These are phyloP conservation scores for Botia kubotai DNA, from an alignment of 2,797 vertebrate species.

Conservation along the genomic window DNA sequence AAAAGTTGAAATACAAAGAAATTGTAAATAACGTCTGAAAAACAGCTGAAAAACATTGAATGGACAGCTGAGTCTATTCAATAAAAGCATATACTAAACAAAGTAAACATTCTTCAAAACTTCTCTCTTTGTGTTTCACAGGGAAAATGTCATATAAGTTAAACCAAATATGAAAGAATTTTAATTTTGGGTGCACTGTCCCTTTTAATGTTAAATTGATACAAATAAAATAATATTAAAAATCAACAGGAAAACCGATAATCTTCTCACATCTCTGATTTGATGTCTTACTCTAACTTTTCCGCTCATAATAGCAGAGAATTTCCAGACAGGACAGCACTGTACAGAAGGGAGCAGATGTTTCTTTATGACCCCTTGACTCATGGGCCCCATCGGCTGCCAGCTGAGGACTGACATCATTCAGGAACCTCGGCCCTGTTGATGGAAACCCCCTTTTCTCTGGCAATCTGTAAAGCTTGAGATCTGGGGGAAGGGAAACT, in stretches of 20 bases:
- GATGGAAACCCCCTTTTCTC: conserved; percentile 54
- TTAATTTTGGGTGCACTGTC: neutral
- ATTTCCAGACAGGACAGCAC: conserved; percentile 49
- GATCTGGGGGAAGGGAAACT: conserved; percentile 53
- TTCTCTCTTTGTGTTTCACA: too few relatives aligned
- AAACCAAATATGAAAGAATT: neutral
- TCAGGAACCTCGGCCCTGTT: conserved; percentile 57
- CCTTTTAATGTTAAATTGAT: neutral
- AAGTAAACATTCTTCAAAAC: too few relatives aligned
- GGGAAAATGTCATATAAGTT: too few relatives aligned
- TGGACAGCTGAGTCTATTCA: too few relatives aligned
- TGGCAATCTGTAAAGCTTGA: conserved; percentile 49
- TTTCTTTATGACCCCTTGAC: conserved; percentile 59
- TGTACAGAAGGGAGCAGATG: conserved; percentile 52
- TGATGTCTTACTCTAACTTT: conserved; percentile 30
- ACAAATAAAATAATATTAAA: too few relatives aligned
- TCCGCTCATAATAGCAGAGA: neutral
- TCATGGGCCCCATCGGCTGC: conserved; percentile 64
- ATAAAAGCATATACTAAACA: too few relatives aligned
- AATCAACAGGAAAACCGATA: neutral
- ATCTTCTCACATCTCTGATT: neutral
- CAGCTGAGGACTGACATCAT: conserved; percentile 73
- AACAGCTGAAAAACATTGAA: too few relatives aligned
- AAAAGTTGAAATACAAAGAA: too few relatives aligned
- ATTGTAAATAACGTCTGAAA: too few relatives aligned